These are phyloP conservation scores for Hirundo rustica DNA, from an alignment of 2,797 vertebrate genomes.

Conservation along the genomic window DNA sequence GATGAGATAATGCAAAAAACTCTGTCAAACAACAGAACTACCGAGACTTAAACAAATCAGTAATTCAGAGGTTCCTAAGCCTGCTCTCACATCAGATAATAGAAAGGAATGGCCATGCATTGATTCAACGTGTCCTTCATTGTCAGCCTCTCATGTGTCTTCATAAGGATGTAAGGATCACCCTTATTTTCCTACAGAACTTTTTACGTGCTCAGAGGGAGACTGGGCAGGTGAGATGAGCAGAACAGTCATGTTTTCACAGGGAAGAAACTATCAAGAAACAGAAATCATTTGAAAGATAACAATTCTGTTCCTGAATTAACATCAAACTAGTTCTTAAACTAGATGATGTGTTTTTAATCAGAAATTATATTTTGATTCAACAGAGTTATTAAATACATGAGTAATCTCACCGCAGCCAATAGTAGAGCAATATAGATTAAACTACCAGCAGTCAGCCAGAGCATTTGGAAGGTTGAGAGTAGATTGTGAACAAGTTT, in stretches of 20 bases:
- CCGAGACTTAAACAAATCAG: background rate
- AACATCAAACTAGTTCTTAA: background rate
- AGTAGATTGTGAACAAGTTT: background rate
- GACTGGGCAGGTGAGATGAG: background rate
- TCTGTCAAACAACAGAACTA: background rate
- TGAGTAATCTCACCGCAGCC: background rate
- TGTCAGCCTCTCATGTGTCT: background rate
- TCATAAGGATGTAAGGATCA: background rate
- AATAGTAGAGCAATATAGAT: background rate
- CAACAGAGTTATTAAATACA: slow-evolving; percentile 7
- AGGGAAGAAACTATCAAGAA: background rate
- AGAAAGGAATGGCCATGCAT: background rate
- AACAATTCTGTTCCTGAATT: background rate
- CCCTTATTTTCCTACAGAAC: background rate
- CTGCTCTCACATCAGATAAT: background rate
- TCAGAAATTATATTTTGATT: slow-evolving; percentile 26
- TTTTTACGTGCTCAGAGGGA: background rate
- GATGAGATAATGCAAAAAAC: background rate
- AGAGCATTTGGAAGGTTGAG: background rate
- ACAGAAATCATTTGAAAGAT: background rate
- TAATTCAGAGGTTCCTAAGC: background rate
- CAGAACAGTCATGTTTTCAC: background rate
- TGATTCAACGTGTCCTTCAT: background rate
- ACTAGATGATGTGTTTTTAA: background rate
- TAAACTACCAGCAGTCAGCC: background rate